Evolutionary conservation across 2,888 invertebrate species (phyloP).

Genomic region (Clanis bilineata): DNA sequence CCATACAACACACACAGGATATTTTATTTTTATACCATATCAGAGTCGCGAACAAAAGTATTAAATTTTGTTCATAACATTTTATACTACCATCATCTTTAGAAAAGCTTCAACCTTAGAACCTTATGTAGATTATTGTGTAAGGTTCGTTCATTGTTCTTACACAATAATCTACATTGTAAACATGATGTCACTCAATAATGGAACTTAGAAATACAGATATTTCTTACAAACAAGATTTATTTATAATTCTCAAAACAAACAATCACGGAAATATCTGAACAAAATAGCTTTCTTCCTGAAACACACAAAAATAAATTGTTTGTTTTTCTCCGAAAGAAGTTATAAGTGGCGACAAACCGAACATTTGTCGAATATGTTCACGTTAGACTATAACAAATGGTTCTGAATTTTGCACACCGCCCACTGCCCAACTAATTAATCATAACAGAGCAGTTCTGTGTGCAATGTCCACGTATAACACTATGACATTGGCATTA

Average conservation of each 20-base stretch:
- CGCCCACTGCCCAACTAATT: slow-evolving; percentile 6
- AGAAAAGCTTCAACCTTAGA: no score
- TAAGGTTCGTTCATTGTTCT: no score
- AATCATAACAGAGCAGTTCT: slow-evolving; percentile 3
- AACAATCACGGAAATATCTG: not conserved
- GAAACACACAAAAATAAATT: not conserved
- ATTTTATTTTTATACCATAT: no score
- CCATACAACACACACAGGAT: no score
- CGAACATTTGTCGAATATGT: not conserved
- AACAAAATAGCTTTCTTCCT: not conserved
- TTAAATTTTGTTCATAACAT: no score
- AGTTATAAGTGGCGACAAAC: not conserved
- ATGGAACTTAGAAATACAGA: not conserved
- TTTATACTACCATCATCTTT: no score
- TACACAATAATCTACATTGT: no score
- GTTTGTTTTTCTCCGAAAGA: not conserved
- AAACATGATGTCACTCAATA: no score
- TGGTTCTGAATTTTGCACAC: not conserved
- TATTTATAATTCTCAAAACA: not conserved
- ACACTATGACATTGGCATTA: slow-evolving; percentile 34
- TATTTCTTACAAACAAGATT: no score
- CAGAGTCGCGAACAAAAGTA: no score
- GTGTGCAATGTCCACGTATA: not conserved
- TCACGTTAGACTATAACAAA: not conserved
- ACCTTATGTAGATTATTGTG: no score